Conservation (phyloP, 2,113 vertebrate species). For the Mugil cephalus region DNA sequence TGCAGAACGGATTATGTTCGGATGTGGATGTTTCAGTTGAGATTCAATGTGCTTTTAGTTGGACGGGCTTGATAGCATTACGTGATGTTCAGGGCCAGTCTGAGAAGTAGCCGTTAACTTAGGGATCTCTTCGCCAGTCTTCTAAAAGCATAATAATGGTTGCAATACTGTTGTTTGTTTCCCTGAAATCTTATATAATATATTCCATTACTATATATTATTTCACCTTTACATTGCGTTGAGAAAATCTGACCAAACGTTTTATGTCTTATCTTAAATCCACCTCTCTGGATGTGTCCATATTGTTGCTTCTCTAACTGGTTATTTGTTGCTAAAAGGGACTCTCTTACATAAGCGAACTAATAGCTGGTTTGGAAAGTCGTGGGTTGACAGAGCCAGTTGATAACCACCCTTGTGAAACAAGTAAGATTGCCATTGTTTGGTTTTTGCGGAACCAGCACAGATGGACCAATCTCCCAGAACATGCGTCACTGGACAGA, state of each 20-base stretch:
- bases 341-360: slow-evolving; percentile 48
- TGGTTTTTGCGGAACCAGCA: slow-evolving; percentile 29
- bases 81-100: too few relatives aligned
- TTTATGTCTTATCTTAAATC: slow-evolving; percentile 1
- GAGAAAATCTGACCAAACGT: neutral
- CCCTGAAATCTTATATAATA: neutral
- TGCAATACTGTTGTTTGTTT: too few relatives aligned
- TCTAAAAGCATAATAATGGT: too few relatives aligned
- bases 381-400: slow-evolving; percentile 48
- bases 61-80: too few relatives aligned
- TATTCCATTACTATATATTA: too few relatives aligned
- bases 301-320: slow-evolving; percentile 4
- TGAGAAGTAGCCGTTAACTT: neutral
- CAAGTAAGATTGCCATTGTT: slow-evolving; percentile 45
- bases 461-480: slow-evolving; percentile 24
- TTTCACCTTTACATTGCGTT: neutral
- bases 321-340: slow-evolving; percentile 8
- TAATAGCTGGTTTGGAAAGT: slow-evolving; percentile 60
- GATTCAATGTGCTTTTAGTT: too few relatives aligned
- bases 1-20: neutral
- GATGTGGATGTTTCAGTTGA: neutral
- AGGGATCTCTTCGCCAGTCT: neutral
- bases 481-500: slow-evolving; percentile 16
- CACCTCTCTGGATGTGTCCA: neutral
- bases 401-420: slow-evolving; percentile 59